Evolutionary conservation across 2,797 vertebrate species (phyloP), one percentile per base, ranked within the genome.

Genomic region (Eidolon dupreanum): DNA sequence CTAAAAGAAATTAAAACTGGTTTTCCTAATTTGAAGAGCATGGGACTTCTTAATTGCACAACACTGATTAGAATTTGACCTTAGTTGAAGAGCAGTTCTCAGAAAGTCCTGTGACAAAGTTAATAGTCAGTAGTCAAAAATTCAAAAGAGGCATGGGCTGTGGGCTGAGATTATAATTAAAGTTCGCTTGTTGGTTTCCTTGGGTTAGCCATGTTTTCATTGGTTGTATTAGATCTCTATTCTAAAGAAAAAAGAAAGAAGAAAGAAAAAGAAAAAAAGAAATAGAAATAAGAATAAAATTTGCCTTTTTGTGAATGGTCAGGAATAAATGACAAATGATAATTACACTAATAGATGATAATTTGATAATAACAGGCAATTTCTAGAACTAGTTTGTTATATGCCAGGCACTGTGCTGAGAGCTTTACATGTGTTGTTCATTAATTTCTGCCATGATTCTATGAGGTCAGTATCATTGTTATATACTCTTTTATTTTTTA

Each of bases 21-120:
- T 17, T 38, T 57, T 88, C 17, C 49, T 49, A 74, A 83, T 74
- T 79, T 51, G 73, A 86, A 61, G 19, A 92, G 61, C 68, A 65
- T 28, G 36, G 36, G 43, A 43, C 24, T 85, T 94, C 28, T 90
- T 92, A 73, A 51, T 68, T 95, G 46, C 12, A n/a, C 26, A 90
- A 75, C 59, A 59, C 33, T 87, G 79, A 57, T 81, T 74, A 93
- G 74, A 93, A 87, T 83, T 86, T 97, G 87, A 77, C 79, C 68
- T 90, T 59, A 68, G 24, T 57, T 75, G 63, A 28, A 79, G 15
- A 79, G n/a, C 26, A 89, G 33, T 94, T 94, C 87, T 95, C 70
- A 92, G 87, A 97, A 96, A 95, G 92, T 87, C 28, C 33, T 41
- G 26, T 78, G 17, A 89, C 74, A 79, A 86, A 82, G 16, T 85